Conservation (phyloP, 2,113 vertebrate genomes). For the Condylura cristata region DNA sequence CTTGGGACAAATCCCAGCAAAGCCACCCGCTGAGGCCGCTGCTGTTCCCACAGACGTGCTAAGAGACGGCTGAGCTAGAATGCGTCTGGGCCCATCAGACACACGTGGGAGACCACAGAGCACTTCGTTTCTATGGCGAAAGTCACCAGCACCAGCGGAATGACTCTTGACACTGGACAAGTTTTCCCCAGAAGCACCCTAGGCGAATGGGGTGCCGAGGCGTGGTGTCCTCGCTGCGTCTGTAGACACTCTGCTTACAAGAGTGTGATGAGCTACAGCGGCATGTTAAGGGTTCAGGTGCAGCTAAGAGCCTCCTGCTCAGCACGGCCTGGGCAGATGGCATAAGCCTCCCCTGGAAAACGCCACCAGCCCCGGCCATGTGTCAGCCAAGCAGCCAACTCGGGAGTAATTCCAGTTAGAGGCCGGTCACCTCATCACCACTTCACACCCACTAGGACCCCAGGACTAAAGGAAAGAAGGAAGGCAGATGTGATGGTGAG, state of each 20-base stretch:
- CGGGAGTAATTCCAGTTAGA: neutral
- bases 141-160: neutral
- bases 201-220: neutral
- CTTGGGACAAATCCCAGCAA: neutral
- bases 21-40: neutral
- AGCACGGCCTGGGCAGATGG: no score
- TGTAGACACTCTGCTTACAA: neutral
- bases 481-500: neutral
- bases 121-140: neutral
- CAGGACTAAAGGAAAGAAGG: neutral
- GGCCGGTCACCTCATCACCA: neutral
- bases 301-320: neutral
- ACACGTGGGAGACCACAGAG: neutral
- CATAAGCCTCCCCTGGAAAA: neutral
- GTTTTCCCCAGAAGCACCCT: neutral
- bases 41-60: neutral
- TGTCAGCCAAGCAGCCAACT: neutral
- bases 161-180: neutral
- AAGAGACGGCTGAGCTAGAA: neutral
- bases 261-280: accelerated
- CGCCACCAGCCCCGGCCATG: neutral
- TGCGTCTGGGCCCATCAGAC: neutral
- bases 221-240: neutral
- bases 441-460: neutral
- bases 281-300: neutral